A percentile compares a stretch with the other conserved stretches of the same genome.
phyloP scores from a whole-genome alignment of 1,140 invertebrate species.

The Mycetomoellerius zeteki region DNA sequence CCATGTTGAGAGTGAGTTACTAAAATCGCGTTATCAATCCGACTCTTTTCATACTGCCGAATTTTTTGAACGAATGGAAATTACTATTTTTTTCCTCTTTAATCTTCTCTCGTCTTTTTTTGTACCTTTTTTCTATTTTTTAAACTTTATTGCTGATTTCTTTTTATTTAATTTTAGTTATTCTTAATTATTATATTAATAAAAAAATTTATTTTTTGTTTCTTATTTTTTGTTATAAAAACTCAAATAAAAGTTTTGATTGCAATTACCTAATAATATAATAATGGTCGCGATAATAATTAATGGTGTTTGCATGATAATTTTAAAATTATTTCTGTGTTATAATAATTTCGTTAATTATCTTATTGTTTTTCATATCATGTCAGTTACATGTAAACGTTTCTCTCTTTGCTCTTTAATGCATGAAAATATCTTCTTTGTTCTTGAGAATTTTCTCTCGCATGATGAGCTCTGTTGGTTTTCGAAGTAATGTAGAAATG shows the following conservation, averaged over 20 bases:
- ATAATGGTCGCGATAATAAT: neutral
- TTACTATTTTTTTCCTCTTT: neutral
- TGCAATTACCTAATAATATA: neutral
- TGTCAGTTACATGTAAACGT: neutral
- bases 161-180: neutral
- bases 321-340: neutral
- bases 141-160: neutral
- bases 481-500: slow-evolving; percentile 44
- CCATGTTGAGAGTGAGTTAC: slow-evolving; percentile 77
- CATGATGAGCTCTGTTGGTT: slow-evolving; percentile 37
- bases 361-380: neutral
- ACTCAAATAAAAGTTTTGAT: neutral
- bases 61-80: slow-evolving; percentile 33
- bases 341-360: slow-evolving; percentile 16
- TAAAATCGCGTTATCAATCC: slow-evolving; percentile 70
- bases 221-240: neutral
- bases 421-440: slow-evolving; percentile 48
- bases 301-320: neutral
- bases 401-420: slow-evolving; percentile 45
- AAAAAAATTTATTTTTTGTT: neutral
- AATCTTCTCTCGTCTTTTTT: neutral
- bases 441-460: slow-evolving; percentile 28
- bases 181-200: neutral
- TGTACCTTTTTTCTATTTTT: neutral
- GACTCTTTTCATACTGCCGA: neutral